Conservation (phyloP, 2,888 invertebrate species). For the Cyrtodaria siliqua region DNA sequence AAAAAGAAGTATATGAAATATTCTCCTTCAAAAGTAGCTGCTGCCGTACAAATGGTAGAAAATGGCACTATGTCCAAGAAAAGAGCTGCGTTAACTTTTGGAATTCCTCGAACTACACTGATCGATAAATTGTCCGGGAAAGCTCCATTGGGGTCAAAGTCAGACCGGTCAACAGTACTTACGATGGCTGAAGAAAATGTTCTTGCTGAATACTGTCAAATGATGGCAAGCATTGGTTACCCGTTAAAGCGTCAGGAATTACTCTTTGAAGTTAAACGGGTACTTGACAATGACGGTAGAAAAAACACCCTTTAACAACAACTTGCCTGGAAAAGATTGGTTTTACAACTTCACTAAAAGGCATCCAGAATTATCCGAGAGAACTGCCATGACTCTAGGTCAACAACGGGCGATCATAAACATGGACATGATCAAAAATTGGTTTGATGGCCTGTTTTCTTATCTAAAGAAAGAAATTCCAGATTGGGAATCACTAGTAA, state of each 20-base stretch:
- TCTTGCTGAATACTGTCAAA: conserved; percentile 23
- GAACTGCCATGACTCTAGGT: conserved; percentile 19
- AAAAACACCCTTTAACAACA: conserved; percentile 18
- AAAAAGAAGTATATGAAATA: too few species aligned
- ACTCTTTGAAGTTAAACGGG: conserved; percentile 17
- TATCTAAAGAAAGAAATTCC: too few species aligned
- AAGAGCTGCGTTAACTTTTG: too few species aligned
- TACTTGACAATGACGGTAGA: conserved; percentile 18
- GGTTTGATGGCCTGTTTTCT: too few species aligned
- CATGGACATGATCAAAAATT: conserved; percentile 31
- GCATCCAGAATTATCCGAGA: conserved; percentile 6
- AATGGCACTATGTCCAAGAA: too few species aligned
- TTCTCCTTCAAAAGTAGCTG: too few species aligned
- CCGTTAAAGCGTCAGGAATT: conserved; percentile 23
- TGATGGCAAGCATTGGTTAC: conserved; percentile 26
- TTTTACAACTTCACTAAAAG: conserved; percentile 9
- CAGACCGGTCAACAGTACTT: conserved; percentile 13
- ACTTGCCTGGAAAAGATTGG: conserved; percentile 28
- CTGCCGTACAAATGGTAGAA: too few species aligned
- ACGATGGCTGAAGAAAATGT: conserved; percentile 12
- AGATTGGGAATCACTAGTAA: too few species aligned
- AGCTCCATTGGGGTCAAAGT: conserved; percentile 1
- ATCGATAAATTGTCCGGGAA: too few species aligned
- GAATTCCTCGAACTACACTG: too few species aligned
- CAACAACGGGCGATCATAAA: conserved; percentile 30